Percentiles rank a stretch among this genome's conserved stretches.
These are phyloP conservation scores for Acleris laterana DNA, from an alignment of 2,888 invertebrate species.

Conservation along the genomic window DNA sequence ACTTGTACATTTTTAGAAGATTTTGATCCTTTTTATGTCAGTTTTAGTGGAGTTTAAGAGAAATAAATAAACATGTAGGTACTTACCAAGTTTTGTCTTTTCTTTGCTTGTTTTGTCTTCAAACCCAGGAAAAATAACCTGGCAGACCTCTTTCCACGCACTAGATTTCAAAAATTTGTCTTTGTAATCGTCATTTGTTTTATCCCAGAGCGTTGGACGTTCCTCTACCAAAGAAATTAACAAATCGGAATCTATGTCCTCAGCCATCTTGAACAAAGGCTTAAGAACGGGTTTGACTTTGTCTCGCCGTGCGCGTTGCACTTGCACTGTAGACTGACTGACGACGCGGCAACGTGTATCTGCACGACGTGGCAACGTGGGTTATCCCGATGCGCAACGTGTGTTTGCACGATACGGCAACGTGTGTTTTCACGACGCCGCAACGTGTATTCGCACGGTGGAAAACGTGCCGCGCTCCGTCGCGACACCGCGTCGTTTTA, in stretches of 20 bases:
- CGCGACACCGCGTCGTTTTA: too few species aligned
- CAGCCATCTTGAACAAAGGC: conserved; percentile 3
- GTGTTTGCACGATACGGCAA: not conserved
- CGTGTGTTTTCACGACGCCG: too few species aligned
- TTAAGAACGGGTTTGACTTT: too few species aligned
- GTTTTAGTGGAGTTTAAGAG: conserved; percentile 2
- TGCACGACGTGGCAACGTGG: not conserved
- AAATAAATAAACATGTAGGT: conserved; percentile 3
- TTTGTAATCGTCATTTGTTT: conserved; percentile 10
- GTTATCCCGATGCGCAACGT: not conserved
- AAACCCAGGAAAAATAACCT: conserved; percentile 5
- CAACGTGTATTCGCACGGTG: too few species aligned
- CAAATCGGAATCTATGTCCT: conserved; percentile 1
- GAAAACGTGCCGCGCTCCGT: too few species aligned
- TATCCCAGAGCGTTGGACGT: conserved; percentile 10
- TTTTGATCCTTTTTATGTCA: not conserved
- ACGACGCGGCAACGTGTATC: not conserved
- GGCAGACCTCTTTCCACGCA: conserved; percentile 12
- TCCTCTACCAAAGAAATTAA: conserved; percentile 8
- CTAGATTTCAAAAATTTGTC: conserved; percentile 7
- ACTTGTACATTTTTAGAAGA: not conserved
- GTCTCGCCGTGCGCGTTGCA: too few species aligned
- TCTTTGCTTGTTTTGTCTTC: conserved; percentile 2
- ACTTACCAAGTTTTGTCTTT: conserved; percentile 5
- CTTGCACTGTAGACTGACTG: too few species aligned